A percentile compares a stretch with the other conserved stretches of the same genome.
phyloP scores from a whole-genome alignment of 92 coral and sea anemone genomes.

The Palythoa heliodiscus region DNA sequence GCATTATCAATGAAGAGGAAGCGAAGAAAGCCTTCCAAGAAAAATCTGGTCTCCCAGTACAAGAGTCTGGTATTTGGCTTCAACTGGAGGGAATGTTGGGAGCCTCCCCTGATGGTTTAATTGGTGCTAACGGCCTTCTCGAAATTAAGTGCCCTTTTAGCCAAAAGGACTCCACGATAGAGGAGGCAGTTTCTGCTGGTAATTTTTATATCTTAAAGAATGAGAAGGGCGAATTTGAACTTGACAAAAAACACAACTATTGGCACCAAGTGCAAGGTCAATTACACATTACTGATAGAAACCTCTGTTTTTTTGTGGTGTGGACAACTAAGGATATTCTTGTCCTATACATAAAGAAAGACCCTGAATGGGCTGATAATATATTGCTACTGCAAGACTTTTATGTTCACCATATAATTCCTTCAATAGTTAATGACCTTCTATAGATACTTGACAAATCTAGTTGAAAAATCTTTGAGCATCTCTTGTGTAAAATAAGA shows the following conservation, averaged over 20 bases:
- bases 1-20: not conserved
- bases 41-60: not conserved
- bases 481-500: no score
- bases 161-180: conserved; percentile 43
- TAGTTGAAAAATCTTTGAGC: no score
- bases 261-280: conserved; percentile 67
- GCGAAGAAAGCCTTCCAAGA: conserved; percentile 25
- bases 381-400: conserved; percentile 17
- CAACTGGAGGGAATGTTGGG: conserved; percentile 51
- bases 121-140: conserved; percentile 46
- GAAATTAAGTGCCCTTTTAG: conserved; percentile 60
- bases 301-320: conserved; percentile 58
- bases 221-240: conserved; percentile 31
- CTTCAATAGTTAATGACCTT: not conserved
- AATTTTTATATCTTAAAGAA: conserved; percentile 15
- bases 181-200: conserved; percentile 38
- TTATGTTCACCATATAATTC: not conserved
- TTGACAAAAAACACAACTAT: conserved; percentile 44
- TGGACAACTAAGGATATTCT: conserved; percentile 55
- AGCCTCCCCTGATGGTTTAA: conserved; percentile 60
- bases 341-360: conserved; percentile 50
- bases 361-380: conserved; percentile 54
- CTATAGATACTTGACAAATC: no score
- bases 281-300: conserved; percentile 49
- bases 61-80: conserved; percentile 35